These are phyloP conservation scores for Jacana jacana DNA, from an alignment of 2,113 vertebrate species.

Conservation along the genomic window DNA sequence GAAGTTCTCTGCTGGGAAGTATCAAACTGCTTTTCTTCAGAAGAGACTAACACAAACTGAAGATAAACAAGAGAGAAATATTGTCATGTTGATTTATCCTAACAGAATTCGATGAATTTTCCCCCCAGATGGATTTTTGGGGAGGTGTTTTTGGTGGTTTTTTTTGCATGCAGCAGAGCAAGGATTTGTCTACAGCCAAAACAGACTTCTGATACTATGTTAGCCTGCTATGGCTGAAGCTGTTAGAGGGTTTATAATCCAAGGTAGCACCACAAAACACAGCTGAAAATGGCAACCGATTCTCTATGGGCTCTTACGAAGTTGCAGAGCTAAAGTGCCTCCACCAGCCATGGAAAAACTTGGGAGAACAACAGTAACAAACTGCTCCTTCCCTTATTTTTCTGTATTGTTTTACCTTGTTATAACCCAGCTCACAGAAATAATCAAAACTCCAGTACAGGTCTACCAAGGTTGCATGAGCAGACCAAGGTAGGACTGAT, in stretches of 20 bases:
- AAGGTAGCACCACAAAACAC: background rate
- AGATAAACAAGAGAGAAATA: background rate
- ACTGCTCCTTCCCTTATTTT: background rate
- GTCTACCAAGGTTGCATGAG: background rate
- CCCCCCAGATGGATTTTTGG: background rate
- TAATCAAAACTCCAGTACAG: background rate
- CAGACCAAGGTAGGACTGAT: background rate
- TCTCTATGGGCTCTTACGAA: background rate
- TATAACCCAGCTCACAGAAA: background rate
- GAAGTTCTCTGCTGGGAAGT: background rate
- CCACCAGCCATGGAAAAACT: background rate
- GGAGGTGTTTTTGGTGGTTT: background rate
- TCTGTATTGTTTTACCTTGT: background rate
- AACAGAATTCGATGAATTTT: background rate
- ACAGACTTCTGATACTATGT: background rate
- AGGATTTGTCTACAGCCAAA: background rate
- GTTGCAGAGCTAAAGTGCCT: background rate
- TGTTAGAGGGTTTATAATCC: background rate
- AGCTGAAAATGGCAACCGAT: background rate
- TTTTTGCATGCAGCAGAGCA: background rate
- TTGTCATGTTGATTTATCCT: background rate
- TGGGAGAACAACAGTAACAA: background rate
- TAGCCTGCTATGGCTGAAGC: background rate
- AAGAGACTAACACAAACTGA: background rate
- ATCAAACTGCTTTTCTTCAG: background rate